Conservation (phyloP, 2,888 invertebrate species). For the Hirtodrosophila trivittata region DNA sequence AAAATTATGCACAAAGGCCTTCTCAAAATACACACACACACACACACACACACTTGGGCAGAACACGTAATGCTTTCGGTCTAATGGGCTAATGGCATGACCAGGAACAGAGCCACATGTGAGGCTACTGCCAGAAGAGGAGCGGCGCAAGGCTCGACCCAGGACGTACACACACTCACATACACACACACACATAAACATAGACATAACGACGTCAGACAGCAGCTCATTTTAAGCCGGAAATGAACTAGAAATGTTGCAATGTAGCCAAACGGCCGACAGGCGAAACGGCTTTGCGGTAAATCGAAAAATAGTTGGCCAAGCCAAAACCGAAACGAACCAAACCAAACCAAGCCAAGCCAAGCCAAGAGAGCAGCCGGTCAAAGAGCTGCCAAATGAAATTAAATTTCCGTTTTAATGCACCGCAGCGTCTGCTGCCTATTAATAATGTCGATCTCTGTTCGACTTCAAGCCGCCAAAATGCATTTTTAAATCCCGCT, state of each 20-base stretch:
- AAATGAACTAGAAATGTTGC: slow-evolving; percentile 76
- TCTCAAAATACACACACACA: slow-evolving; percentile 22
- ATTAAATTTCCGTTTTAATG: slow-evolving; percentile 75
- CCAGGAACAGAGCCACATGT: slow-evolving; percentile 36
- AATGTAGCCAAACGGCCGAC: slow-evolving; percentile 48
- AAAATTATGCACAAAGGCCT: slow-evolving; percentile 66
- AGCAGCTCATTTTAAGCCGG: slow-evolving; percentile 75
- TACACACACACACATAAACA: slow-evolving; percentile 3
- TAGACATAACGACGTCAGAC: slow-evolving; percentile 35
- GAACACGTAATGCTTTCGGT: slow-evolving; percentile 18
- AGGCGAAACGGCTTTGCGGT: slow-evolving; percentile 62
- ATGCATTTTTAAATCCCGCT: slow-evolving; percentile 37
- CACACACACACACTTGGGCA: slow-evolving; percentile 19
- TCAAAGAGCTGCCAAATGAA: slow-evolving; percentile 50
- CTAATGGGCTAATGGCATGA: slow-evolving; percentile 14
- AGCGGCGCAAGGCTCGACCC: background rate
- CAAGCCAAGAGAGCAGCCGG: slow-evolving; percentile 8
- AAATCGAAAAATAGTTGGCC: slow-evolving; percentile 70
- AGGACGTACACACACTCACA: background rate
- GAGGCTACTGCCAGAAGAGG: slow-evolving; percentile 6
- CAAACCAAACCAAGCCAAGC: slow-evolving; percentile 1
- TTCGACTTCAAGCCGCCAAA: slow-evolving; percentile 36
- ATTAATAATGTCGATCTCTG: slow-evolving; percentile 40
- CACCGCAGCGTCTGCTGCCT: slow-evolving; percentile 37
- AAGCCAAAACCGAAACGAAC: slow-evolving; percentile 21